A percentile compares a stretch with the other conserved stretches of the same genome.
Conservation (phyloP, 2,113 vertebrate species). For the Spheniscus mendiculus region DNA sequence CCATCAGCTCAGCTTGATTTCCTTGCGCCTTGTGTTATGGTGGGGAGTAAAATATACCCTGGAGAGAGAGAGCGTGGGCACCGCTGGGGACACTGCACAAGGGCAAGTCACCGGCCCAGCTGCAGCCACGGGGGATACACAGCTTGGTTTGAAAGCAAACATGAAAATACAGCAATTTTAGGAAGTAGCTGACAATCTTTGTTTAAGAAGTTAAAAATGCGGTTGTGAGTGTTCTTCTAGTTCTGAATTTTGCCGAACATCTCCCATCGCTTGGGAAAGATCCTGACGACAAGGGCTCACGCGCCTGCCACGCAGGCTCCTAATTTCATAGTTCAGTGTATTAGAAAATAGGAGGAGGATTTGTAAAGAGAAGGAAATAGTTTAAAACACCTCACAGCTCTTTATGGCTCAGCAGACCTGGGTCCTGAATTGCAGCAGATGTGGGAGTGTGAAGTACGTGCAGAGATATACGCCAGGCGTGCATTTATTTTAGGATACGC, state of each 20-base stretch:
- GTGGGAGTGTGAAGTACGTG: not conserved
- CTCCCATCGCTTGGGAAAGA: not conserved
- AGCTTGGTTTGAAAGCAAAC: not conserved
- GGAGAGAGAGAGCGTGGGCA: not conserved
- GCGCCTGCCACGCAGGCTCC: not conserved
- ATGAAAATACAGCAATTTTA: not conserved
- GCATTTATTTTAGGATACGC: not conserved
- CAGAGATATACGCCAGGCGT: not conserved
- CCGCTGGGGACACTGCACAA: not conserved
- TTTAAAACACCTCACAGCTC: not conserved
- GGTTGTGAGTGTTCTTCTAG: not conserved
- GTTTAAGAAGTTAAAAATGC: not conserved
- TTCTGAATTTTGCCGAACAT: not conserved
- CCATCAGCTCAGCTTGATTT: not conserved
- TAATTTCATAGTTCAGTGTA: constrained; percentile 25
- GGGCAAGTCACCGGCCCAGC: not conserved
- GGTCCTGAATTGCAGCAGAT: not conserved
- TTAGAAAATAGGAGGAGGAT: not conserved
- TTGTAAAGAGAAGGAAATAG: not conserved
- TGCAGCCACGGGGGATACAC: not conserved
- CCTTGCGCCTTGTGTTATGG: not conserved
- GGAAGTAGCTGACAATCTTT: too few species aligned
- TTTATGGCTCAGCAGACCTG: not conserved
- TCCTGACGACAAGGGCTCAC: not conserved
- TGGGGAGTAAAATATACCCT: not conserved